These are phyloP conservation scores for Falcunculus frontatus DNA, from an alignment of 2,113 vertebrate species.

Conservation along the genomic window DNA sequence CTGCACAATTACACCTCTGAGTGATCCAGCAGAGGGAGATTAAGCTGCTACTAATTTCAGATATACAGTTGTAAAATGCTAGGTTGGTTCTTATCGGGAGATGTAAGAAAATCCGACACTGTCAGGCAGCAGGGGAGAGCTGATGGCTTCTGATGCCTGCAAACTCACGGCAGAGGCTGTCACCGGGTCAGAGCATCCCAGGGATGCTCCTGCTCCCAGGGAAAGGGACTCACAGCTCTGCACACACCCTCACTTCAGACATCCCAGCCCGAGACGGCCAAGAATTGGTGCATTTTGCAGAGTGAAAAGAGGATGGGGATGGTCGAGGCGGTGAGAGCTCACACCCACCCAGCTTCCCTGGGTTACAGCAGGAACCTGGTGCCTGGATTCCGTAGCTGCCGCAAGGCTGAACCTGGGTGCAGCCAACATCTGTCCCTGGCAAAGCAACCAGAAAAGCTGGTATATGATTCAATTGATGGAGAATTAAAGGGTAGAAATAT, in stretches of 20 bases:
- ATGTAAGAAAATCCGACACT: background rate
- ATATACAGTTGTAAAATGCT: slow-evolving; percentile 40
- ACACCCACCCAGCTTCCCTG: background rate
- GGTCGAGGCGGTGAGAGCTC: no score
- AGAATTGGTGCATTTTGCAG: background rate
- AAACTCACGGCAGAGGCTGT: background rate
- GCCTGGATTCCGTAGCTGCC: background rate
- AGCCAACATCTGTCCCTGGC: slow-evolving; percentile 19
- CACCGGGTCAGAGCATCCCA: background rate
- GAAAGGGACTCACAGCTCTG: background rate
- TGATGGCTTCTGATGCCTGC: background rate
- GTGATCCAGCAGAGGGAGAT: slow-evolving; percentile 67
- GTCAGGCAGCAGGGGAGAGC: background rate
- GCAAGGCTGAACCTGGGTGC: background rate
- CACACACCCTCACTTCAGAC: background rate
- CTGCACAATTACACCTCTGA: slow-evolving; percentile 75
- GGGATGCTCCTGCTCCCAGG: background rate
- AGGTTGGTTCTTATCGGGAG: slow-evolving; percentile 32
- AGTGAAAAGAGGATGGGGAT: background rate
- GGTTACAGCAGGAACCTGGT: no score
- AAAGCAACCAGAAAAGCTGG: background rate
- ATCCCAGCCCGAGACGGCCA: background rate
- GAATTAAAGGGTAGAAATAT: slow-evolving; percentile 38
- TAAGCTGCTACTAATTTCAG: slow-evolving; percentile 68
- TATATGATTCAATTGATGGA: background rate